Percentiles rank a stretch among this genome's conserved stretches.
Evolutionary conservation across 2,113 vertebrate species (phyloP).

Genomic region (Capreolus pygargus): DNA sequence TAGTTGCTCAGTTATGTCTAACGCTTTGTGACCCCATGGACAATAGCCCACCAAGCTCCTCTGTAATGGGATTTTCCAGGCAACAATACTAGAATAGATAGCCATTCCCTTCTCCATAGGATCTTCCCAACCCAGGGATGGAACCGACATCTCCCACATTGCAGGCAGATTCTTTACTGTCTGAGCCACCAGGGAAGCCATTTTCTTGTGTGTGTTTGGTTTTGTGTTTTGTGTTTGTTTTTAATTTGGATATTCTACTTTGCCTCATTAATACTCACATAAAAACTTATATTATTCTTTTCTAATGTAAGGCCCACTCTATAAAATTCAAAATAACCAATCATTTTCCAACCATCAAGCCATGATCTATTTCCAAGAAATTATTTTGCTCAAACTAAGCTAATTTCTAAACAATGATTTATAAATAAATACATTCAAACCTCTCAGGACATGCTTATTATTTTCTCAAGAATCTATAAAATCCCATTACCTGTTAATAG

Average conservation of each 20-base stretch:
- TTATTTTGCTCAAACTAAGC: constrained; percentile 7
- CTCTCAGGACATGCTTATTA: neutral
- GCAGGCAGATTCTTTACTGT: neutral
- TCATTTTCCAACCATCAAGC: neutral
- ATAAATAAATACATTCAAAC: constrained; percentile 25
- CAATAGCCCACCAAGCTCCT: neutral
- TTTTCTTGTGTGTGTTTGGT: neutral
- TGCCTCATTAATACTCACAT: neutral
- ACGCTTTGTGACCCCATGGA: neutral
- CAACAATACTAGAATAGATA: neutral
- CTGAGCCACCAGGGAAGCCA: neutral
- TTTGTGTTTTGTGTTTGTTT: neutral
- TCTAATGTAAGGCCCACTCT: neutral
- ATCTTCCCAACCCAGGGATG: neutral
- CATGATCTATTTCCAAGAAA: neutral
- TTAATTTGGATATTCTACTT: neutral
- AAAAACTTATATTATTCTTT: neutral
- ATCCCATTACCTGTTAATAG: constrained; percentile 75
- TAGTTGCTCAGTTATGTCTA: neutral
- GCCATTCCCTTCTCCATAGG: neutral
- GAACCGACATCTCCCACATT: neutral
- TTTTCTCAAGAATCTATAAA: constrained; percentile 65
- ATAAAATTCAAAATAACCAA: neutral
- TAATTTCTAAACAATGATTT: constrained; percentile 39
- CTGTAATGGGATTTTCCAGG: neutral